phyloP scores from a whole-genome alignment of 2,113 vertebrate species.

The Pseudorasbora parva region DNA sequence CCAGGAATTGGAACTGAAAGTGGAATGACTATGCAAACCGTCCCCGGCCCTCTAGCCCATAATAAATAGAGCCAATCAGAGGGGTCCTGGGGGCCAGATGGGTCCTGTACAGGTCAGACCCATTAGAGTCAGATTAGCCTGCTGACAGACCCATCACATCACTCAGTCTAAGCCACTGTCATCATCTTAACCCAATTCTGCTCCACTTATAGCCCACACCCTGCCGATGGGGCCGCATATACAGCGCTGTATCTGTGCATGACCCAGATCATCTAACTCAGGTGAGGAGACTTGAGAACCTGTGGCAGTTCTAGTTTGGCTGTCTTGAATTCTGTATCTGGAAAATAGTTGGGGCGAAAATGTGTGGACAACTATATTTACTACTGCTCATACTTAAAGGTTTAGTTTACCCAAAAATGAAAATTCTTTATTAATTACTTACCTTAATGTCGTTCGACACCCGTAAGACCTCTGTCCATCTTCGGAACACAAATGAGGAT shows the following conservation, averaged over 20 bases:
- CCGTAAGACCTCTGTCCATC: no score
- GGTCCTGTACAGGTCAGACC: slow-evolving; percentile 80
- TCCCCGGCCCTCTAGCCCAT: slow-evolving; percentile 64
- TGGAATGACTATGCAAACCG: slow-evolving; percentile 71
- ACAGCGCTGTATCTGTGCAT: slow-evolving; percentile 12
- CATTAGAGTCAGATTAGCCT: slow-evolving; percentile 79
- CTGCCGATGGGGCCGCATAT: slow-evolving; percentile 7
- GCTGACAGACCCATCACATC: slow-evolving; percentile 73
- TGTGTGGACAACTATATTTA: background rate
- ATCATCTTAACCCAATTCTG: slow-evolving; percentile 75
- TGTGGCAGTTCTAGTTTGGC: background rate
- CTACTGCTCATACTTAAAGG: background rate
- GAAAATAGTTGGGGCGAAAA: background rate
- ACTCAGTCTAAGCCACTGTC: slow-evolving; percentile 72
- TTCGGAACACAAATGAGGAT: no score
- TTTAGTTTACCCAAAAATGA: no score
- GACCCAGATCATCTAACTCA: slow-evolving; percentile 15
- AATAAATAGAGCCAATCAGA: slow-evolving; percentile 81
- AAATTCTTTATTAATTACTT: no score
- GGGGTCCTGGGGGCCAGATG: slow-evolving; percentile 76
- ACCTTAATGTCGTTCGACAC: no score
- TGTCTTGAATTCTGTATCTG: background rate
- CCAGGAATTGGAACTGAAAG: slow-evolving; percentile 68
- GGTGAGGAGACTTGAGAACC: background rate
- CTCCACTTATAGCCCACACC: slow-evolving; percentile 54